Evolutionary conservation across 2,888 invertebrate genomes (phyloP), one percentile per base, ranked within the genome.

Genomic region (Lepidochrysops patricia): DNA sequence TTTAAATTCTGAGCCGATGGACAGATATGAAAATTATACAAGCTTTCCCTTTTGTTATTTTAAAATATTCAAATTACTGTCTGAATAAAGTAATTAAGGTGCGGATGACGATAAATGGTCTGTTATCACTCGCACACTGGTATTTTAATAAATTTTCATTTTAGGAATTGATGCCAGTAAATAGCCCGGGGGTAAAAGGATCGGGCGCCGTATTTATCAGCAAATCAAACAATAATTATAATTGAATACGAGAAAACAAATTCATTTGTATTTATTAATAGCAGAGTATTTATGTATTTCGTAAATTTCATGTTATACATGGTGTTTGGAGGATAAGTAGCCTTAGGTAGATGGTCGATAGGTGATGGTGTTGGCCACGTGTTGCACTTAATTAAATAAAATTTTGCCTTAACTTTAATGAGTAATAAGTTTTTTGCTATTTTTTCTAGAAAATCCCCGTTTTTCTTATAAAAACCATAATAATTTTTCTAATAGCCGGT

Each of bases 11-110:
- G 43, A 9, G 29, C 29, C 29, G 43, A 43, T 43, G 43, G 23
- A 12, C 29, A 19, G 43, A 43, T 43, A 43, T 43, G 43, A 23
- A 43, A 43, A 43, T 9, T 23, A 2, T 23, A 43, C 23, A 43
- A 9, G 19, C 15, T 23, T 43, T 43, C 43, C 23, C 43, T 43
- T 43, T 43, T 43, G 12, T 43, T 43, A 43, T 19, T 43, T 43
- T 43, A 23, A 43, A 43, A 43, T 23, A 23, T 43, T 43, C 23
- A 43, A 43, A 43, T 43, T 43, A 23, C 43, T 19, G 19, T 19
- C 19, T 43, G 43, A 23, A 43, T 43, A 56, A 26, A 37, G 19
- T 19, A 37, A 26, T 61, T 43, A 60, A 52, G 9, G 4, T 9
- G 48, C 25, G 23, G 60, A 48, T 50, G 57, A 32, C 26, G 32